phyloP scores from a whole-genome alignment of 2,113 vertebrate genomes.

The Notiomystis cincta region DNA sequence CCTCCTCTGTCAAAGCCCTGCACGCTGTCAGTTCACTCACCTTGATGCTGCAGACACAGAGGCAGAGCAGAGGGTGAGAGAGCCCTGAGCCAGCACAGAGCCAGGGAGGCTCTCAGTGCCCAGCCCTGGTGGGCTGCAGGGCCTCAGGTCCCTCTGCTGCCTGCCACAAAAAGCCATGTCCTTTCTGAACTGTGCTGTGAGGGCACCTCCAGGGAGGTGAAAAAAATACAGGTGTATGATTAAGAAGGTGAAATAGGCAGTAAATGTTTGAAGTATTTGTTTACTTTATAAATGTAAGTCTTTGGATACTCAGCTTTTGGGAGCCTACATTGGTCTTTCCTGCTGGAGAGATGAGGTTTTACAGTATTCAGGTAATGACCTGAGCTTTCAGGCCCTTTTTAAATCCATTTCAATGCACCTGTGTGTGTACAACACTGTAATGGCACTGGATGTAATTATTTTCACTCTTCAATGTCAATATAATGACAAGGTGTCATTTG shows the following conservation, averaged over 20 bases:
- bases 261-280: not conserved
- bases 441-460: not conserved
- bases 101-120: too few species aligned
- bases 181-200: not conserved
- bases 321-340: not conserved
- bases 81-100: not conserved
- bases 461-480: not conserved
- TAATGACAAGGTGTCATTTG: not conserved
- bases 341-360: not conserved
- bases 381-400: not conserved
- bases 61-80: accelerated
- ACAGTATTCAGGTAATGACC: not conserved
- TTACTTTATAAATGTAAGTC: not conserved
- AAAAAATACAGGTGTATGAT: accelerated
- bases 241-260: not conserved
- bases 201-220: not conserved
- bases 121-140: not conserved
- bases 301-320: not conserved
- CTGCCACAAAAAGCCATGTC: accelerated
- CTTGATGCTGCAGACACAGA: not conserved
- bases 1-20: not conserved
- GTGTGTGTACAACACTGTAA: not conserved
- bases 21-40: not conserved
- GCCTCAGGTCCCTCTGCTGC: not conserved
- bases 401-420: not conserved